Conservation (phyloP, 2,113 vertebrate species). For the Diglossa brunneiventris region DNA sequence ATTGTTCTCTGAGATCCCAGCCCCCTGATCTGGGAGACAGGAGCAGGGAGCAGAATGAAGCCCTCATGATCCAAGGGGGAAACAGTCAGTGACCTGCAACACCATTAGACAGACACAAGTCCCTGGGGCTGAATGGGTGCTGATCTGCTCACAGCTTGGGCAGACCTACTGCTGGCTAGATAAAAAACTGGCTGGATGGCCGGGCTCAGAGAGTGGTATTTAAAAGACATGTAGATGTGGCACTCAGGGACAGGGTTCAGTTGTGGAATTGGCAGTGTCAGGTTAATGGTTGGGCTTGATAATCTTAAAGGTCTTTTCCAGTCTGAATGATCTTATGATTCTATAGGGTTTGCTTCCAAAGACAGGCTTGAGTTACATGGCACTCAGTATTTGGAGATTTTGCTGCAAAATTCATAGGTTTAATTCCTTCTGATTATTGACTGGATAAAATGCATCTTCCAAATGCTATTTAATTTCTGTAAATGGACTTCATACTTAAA, state of each 20-base stretch:
- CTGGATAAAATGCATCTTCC: neutral
- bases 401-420: neutral
- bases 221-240: neutral
- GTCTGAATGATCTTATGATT: neutral
- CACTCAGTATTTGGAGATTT: neutral
- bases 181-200: neutral
- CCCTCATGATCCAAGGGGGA: neutral
- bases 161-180: rapidly evolving
- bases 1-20: neutral
- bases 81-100: neutral
- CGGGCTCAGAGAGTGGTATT: rapidly evolving
- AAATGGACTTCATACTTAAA: neutral
- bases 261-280: neutral
- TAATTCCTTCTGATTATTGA: neutral
- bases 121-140: rapidly evolving
- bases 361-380: neutral
- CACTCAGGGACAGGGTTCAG: too few relatives aligned
- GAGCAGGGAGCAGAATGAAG: neutral
- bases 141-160: neutral
- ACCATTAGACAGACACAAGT: neutral
- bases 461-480: neutral
- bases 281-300: neutral
- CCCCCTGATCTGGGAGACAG: neutral
- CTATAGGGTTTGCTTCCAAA: neutral
- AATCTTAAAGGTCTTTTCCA: neutral